These are phyloP conservation scores for Pseudomyrmex flavicornis DNA, from an alignment of 1,140 invertebrate genomes.

Conservation along the genomic window DNA sequence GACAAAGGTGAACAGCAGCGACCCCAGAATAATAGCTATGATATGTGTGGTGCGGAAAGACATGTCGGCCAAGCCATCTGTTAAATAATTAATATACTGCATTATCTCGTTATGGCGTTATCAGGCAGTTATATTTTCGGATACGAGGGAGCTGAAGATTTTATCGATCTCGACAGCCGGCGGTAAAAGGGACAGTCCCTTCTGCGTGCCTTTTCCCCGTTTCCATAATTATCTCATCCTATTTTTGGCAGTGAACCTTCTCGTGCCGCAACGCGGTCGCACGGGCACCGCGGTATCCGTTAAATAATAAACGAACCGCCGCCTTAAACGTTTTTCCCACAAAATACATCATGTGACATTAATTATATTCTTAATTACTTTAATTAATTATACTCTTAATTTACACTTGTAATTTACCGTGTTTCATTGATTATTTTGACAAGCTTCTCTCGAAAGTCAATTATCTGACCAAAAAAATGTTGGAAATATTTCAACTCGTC, in stretches of 20 bases:
- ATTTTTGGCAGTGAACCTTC: slow-evolving; percentile 22
- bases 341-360: not conserved
- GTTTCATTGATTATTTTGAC: too few relatives aligned
- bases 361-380: not conserved
- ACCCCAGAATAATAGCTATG: slow-evolving; percentile 80
- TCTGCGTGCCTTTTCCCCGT: not conserved
- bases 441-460: too few relatives aligned
- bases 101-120: slow-evolving; percentile 32
- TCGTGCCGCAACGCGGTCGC: not conserved
- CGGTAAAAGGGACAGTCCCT: slow-evolving; percentile 2
- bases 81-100: slow-evolving; percentile 60
- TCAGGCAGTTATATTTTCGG: slow-evolving; percentile 43
- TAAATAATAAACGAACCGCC: not conserved
- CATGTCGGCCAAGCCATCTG: slow-evolving; percentile 72
- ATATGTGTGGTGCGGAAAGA: slow-evolving; percentile 81
- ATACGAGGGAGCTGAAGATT: slow-evolving; percentile 1
- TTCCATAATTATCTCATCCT: slow-evolving; percentile 22
- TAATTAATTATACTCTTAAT: too few relatives aligned
- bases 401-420: too few relatives aligned
- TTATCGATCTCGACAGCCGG: slow-evolving; percentile 36
- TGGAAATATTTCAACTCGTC: too few relatives aligned
- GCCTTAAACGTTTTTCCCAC: not conserved
- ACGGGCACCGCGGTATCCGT: not conserved
- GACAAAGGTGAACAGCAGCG: slow-evolving; percentile 78
- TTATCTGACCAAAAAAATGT: too few relatives aligned